Percentiles rank a stretch among this genome's conserved stretches.
Conservation (phyloP, 2,113 vertebrate genomes). For the Lampris incognitus region DNA sequence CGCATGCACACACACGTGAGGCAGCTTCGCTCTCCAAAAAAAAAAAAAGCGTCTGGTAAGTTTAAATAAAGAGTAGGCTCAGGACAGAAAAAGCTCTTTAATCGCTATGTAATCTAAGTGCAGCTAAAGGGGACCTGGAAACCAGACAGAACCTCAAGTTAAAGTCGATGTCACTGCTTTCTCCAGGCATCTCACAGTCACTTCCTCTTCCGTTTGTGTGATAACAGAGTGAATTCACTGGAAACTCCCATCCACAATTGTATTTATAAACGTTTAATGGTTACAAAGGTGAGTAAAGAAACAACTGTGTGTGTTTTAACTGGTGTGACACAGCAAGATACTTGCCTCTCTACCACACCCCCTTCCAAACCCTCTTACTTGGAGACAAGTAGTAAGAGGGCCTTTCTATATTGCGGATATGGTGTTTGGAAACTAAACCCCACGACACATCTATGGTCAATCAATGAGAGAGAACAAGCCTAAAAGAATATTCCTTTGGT, state of each 20-base stretch:
- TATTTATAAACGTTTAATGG: neutral
- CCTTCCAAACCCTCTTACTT: neutral
- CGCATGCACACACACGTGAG: neutral
- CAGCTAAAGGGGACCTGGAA: neutral
- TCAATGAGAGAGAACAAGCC: too few species aligned
- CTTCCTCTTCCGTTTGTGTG: neutral
- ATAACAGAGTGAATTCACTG: neutral
- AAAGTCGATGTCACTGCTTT: neutral
- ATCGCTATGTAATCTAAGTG: neutral
- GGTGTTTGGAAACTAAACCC: too few species aligned
- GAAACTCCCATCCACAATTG: neutral
- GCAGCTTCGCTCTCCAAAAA: slow-evolving; percentile 35
- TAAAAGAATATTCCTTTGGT: neutral
- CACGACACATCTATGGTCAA: too few species aligned
- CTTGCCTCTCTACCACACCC: slow-evolving; percentile 28
- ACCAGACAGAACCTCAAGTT: neutral
- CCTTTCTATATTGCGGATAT: slow-evolving; percentile 3
- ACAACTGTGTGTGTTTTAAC: neutral
- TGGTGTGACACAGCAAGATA: neutral
- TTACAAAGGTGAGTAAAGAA: too few species aligned
- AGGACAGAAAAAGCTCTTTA: neutral
- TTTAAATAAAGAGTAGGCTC: slow-evolving; percentile 45
- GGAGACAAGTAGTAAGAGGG: neutral
- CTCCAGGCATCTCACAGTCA: neutral
- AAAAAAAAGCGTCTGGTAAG: slow-evolving; percentile 23